phyloP scores from a whole-genome alignment of 1,140 invertebrate genomes.

The Neotoxoptera formosana region DNA sequence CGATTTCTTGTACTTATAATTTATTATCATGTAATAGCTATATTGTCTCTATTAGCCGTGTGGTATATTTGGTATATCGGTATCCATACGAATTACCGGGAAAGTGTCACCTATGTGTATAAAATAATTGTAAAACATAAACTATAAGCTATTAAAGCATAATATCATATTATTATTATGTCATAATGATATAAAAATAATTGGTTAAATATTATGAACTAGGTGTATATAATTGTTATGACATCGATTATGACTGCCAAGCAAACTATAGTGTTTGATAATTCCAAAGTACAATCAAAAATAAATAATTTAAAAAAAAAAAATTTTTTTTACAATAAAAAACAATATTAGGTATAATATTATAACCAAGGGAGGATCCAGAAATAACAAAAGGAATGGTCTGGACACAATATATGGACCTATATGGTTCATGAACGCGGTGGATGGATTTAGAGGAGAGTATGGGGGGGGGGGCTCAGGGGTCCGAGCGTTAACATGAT shows the following conservation, averaged over 20 bases:
- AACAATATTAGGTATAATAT: too few species aligned
- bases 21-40: not conserved
- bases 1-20: too few species aligned
- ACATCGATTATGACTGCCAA: not conserved
- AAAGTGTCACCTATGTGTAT: not conserved
- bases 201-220: not conserved
- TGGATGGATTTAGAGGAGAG: too few species aligned
- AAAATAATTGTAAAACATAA: not conserved
- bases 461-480: too few species aligned
- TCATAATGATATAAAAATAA: not conserved
- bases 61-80: not conserved
- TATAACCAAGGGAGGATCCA: too few species aligned
- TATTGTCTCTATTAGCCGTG: not conserved
- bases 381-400: too few species aligned
- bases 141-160: not conserved
- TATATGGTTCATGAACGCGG: too few species aligned
- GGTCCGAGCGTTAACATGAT: too few species aligned
- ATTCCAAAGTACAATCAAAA: not conserved
- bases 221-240: not conserved
- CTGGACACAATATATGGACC: not conserved
- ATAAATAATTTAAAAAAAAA: too few species aligned
- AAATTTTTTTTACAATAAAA: too few species aligned
- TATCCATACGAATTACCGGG: not conserved
- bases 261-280: not conserved
- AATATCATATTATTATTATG: too few species aligned